Percentiles rank a stretch among this genome's conserved stretches.
Conservation (phyloP, 2,888 invertebrate genomes). For the Tillus elongatus region DNA sequence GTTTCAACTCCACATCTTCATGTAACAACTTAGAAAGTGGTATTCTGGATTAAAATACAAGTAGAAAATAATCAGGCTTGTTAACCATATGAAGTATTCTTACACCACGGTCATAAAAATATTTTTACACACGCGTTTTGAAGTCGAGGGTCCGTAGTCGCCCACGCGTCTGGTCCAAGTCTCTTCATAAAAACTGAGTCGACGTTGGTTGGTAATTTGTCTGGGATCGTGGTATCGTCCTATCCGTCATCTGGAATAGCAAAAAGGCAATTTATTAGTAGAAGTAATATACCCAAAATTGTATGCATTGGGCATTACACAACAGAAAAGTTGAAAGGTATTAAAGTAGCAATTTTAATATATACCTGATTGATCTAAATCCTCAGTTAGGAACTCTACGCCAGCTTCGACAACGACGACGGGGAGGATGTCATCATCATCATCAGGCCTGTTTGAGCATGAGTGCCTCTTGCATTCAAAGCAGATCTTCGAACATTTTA, state of each 20-base stretch:
- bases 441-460: not conserved
- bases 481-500: conserved; percentile 2
- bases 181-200: conserved; percentile 2
- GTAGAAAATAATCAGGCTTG: no score
- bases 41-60: conserved; percentile 3
- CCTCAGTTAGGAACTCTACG: not conserved
- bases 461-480: conserved; percentile 1
- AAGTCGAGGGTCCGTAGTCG: conserved; percentile 2
- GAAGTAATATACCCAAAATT: not conserved
- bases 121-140: conserved; percentile 1
- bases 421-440: not conserved
- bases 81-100: no score
- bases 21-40: not conserved
- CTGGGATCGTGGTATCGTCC: no score
- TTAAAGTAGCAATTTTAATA: conserved; percentile 1
- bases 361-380: conserved; percentile 2
- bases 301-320: not conserved
- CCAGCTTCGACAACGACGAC: conserved; percentile 1
- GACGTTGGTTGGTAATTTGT: no score
- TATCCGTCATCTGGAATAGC: no score
- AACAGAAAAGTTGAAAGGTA: conserved; percentile 1
- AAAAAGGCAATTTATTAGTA: not conserved
- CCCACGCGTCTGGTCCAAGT: not conserved
- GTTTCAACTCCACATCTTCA: conserved; percentile 1
- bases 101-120: conserved; percentile 1